Evolutionary conservation across 2,797 vertebrate genomes (phyloP).

Genomic region (Tokudaia muenninki): DNA sequence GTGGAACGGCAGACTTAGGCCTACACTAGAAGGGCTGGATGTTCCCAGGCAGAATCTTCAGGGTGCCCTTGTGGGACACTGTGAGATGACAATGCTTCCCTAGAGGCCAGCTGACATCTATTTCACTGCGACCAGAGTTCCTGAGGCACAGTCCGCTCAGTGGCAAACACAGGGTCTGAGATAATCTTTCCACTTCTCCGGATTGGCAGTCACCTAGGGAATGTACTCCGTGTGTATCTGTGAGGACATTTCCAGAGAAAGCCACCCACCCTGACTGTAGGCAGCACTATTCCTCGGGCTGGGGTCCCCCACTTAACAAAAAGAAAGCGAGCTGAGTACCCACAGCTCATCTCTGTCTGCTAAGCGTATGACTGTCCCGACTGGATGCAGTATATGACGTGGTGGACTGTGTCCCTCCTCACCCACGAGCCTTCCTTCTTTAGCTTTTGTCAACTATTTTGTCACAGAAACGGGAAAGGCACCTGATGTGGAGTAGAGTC

Average conservation of each 20-base stretch:
- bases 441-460: neutral
- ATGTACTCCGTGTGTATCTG: neutral
- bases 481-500: neutral
- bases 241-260: neutral
- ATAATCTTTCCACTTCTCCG: too few species aligned
- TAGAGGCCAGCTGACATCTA: neutral
- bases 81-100: neutral
- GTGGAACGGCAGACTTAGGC: neutral
- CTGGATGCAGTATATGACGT: neutral
- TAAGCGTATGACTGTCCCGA: neutral
- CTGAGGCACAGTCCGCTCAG: neutral
- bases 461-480: neutral
- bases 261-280: too few species aligned
- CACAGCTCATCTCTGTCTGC: neutral
- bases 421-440: neutral
- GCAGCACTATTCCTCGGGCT: neutral
- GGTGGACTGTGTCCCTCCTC: neutral
- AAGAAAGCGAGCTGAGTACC: neutral
- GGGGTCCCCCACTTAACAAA: neutral
- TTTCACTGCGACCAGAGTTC: too few species aligned
- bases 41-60: neutral
- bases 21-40: neutral
- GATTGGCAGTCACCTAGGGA: neutral
- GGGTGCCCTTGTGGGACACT: rapidly evolving
- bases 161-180: neutral